Evolutionary conservation across 2,797 vertebrate species (phyloP), one percentile per base, ranked within the genome.

Genomic region (Hephaestus fuliginosus): DNA sequence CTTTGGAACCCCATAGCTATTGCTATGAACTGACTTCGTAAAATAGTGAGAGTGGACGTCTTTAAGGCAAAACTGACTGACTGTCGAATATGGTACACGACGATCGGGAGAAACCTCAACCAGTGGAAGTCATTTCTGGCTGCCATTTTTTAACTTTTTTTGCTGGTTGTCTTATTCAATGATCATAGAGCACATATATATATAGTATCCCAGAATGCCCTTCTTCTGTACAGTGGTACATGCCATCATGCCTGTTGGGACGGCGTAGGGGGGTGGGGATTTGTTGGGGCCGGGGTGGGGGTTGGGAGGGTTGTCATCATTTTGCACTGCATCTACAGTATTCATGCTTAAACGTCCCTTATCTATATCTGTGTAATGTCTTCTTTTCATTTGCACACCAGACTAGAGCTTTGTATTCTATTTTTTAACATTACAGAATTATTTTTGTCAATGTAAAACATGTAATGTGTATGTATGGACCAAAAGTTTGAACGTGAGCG

Each of bases 371-470:
- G 93, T 95, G 91, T 93, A 93, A 83, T 92, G 90, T 95, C 91
- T 89, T 91, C 81, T 93, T 92, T 95, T 94, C 92, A 91, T 96
- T 96, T 96, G 95, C 95, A 96, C 95, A 95, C 92, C 91, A 92
- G 89, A 93, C 88, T 95, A 95, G 94, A 95, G 94, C 95, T 93
- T 95, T 95, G 93, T 95, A 94, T 92, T 95, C 93, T 95, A 95
- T 94, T 95, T 96, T 95, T 92, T 94, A 95, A 93, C 94, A 94
- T 94, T 95, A 93, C 94, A 94, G 88, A 95, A 95, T 95, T 94
- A 95, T 95, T 95, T 95, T 95, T 94, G 87, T 94, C 94, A 86
- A 85, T 95, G 94, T 96, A 92, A 93, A 92, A 93, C 89, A 89
- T 92, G 72, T 91, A 88, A 88, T 81, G 91, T 92, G 90, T 93